phyloP scores from a whole-genome alignment of 92 coral and sea anemone genomes.

The Chrysogorgia sp. region DNA sequence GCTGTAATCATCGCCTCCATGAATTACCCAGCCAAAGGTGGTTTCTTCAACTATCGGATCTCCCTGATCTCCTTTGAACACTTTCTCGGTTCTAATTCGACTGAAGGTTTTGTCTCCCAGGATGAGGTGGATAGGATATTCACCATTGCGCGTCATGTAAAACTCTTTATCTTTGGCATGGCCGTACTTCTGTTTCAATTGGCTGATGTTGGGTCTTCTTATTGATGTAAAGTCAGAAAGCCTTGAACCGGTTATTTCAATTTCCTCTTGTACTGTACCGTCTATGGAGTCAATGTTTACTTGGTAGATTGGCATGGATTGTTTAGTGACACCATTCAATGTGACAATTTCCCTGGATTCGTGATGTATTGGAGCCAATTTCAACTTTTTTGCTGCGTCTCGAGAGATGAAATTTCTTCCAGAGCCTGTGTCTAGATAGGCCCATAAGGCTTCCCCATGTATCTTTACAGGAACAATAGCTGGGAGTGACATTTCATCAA shows the following conservation, averaged over 20 bases:
- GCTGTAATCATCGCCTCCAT: constrained; percentile 37
- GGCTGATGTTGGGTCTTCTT: constrained; percentile 45
- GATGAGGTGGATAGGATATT: constrained; percentile 47
- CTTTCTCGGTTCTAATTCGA: constrained; percentile 58
- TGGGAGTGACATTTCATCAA: constrained; percentile 48
- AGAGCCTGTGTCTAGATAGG: constrained; percentile 65
- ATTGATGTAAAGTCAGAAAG: constrained; percentile 48
- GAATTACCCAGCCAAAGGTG: constrained; percentile 63
- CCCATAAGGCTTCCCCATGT: constrained; percentile 42
- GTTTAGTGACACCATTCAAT: constrained; percentile 54
- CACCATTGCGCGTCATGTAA: constrained; percentile 24
- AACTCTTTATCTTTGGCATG: constrained; percentile 55
- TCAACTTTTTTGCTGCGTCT: constrained; percentile 40
- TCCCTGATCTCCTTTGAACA: constrained; percentile 60
- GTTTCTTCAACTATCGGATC: constrained; percentile 58
- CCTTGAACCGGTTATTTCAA: constrained; percentile 47
- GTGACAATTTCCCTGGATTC: constrained; percentile 59
- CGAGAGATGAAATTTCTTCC: constrained; percentile 62
- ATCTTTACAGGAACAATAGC: constrained; percentile 68
- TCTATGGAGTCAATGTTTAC: constrained; percentile 46
- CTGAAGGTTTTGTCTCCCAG: constrained; percentile 52
- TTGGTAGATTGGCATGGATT: constrained; percentile 55
- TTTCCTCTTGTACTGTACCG: constrained; percentile 22
- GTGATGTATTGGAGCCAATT: constrained; percentile 49
- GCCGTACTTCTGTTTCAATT: constrained; percentile 43